These are phyloP conservation scores for Manis crassicaudata DNA, from an alignment of 2,797 vertebrate species.

Conservation along the genomic window DNA sequence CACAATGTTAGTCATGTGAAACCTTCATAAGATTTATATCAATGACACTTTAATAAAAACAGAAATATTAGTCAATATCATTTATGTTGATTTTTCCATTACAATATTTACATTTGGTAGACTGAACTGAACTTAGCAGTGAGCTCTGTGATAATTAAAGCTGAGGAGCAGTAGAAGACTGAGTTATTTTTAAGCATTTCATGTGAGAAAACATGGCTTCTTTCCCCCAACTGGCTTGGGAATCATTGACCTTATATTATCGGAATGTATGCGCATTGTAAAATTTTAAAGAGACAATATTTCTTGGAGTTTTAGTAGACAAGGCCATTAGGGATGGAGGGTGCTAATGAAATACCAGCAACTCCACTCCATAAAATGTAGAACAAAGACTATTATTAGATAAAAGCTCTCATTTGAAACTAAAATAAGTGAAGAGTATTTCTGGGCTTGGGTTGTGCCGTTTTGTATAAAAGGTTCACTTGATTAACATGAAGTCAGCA, in stretches of 20 bases:
- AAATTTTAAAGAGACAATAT: background rate
- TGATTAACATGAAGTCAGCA: background rate
- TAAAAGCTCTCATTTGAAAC: constrained; percentile 30
- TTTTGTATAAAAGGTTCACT: background rate
- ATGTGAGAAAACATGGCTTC: background rate
- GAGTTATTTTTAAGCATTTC: background rate
- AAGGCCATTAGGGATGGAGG: background rate
- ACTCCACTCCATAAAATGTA: background rate
- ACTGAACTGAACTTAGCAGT: background rate
- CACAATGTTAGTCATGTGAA: no score
- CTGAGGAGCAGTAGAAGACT: background rate
- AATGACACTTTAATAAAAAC: no score
- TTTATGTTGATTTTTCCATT: background rate
- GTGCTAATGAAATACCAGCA: background rate
- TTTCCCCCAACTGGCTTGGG: background rate
- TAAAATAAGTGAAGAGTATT: background rate
- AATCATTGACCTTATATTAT: background rate
- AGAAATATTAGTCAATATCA: background rate
- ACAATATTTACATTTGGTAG: background rate
- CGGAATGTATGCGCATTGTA: background rate
- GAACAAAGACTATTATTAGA: background rate
- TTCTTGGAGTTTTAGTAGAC: background rate
- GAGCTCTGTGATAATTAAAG: background rate
- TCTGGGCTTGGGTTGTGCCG: background rate
- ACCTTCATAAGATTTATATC: no score